A percentile compares a stretch with the other conserved stretches of the same genome.
Evolutionary conservation across 2,113 vertebrate species (phyloP).

Genomic region (Gymnogyps californianus): DNA sequence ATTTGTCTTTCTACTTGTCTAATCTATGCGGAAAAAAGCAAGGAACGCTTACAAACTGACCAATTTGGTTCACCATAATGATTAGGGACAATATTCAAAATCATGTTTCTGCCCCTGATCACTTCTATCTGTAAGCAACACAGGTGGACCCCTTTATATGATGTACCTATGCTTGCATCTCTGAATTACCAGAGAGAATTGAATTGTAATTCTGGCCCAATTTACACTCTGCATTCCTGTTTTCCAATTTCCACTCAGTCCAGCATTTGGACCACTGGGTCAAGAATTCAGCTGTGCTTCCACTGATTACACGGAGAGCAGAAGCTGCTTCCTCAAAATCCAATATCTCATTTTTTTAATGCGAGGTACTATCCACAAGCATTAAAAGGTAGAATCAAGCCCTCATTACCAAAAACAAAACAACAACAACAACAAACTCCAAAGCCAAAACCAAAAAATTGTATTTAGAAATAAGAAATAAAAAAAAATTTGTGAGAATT

Average conservation of each 20-base stretch:
- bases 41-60: neutral
- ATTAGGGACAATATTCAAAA: neutral
- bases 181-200: neutral
- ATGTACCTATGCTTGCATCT: neutral
- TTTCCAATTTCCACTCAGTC: neutral
- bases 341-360: neutral
- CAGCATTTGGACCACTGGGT: neutral
- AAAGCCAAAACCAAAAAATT: neutral
- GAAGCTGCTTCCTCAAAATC: neutral
- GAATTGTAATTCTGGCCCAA: neutral
- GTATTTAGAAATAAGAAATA: neutral
- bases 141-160: fast-evolving
- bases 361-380: neutral
- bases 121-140: neutral
- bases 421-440: neutral
- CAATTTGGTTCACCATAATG: neutral
- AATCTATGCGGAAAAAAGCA: neutral
- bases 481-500: neutral
- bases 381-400: neutral
- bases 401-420: neutral
- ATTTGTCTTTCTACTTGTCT: neutral
- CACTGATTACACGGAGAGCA: neutral
- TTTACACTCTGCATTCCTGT: neutral
- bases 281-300: neutral
- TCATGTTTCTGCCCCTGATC: fast-evolving